Evolutionary conservation across 2,113 vertebrate genomes (phyloP), one percentile per base, ranked within the genome.

Genomic region (Eubucco bourcierii): DNA sequence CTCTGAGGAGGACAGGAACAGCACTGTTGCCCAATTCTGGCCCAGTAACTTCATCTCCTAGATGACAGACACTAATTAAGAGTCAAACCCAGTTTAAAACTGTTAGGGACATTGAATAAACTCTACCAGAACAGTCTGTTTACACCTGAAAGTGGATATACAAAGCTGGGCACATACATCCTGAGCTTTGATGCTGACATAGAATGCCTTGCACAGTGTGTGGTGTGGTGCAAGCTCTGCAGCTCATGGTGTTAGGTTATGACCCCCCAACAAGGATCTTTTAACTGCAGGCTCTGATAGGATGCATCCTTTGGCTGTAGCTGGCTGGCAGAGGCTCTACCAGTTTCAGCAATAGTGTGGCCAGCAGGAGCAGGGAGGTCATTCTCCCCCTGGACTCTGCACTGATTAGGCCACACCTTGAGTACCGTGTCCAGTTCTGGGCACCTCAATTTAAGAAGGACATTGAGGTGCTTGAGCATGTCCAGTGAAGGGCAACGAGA

Each of bases 21-120:
- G 25, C 0, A 1, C 12, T 2, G 3, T 29, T 58, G 37, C 18
- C 31, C 55, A n/a, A 41, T 10, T 55, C 34, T 55, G 23, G 64
- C 15, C 15, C 19, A 25, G 28, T 15, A 82, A 90, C 61, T 80
- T 68, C 9, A 58, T 7, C 28, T 90, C 34, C 52, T 50, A 74
- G 46, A 53, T 37, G 14, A 65, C 27, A 77, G 50, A 63, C 4
- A 6, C n/a, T 82, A n/a, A 56, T 75, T 76, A 46, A 64, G 9
- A 84, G 44, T 27, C 64, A 85, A 89, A 80, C 10, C 18, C n/a
- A 55, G 34, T 5, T 14, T 46, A 31, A 31, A 55, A 29, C 9
- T 1, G 0, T 72, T 73, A 73, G 55, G 52, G 24, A 84, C 63
- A 79, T 59, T 33, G 84, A 79, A n/a, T 83, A 59, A 71, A 84